phyloP scores from a whole-genome alignment of 1,140 invertebrate species.

The Papilio aristodemus region DNA sequence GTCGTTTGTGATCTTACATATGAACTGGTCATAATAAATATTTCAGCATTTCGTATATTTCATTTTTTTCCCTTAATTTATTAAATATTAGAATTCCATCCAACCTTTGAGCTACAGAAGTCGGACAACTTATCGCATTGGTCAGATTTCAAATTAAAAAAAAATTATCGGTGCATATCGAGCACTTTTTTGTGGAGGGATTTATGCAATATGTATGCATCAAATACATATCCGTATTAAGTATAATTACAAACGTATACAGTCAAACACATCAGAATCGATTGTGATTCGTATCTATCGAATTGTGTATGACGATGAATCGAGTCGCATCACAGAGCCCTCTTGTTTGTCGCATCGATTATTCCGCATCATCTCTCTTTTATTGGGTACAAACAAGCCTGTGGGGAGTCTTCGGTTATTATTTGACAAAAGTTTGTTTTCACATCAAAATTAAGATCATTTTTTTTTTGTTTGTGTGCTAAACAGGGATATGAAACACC shows the following conservation, averaged over 20 bases:
- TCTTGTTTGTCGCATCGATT: slow-evolving; percentile 77
- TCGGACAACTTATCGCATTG: background rate
- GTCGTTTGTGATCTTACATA: slow-evolving; percentile 31
- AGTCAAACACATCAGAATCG: slow-evolving; percentile 44
- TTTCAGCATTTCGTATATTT: slow-evolving; percentile 27
- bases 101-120: background rate
- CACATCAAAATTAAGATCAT: background rate
- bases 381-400: slow-evolving; percentile 68
- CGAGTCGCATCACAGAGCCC: slow-evolving; percentile 58
- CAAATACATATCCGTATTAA: background rate
- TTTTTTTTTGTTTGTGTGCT: background rate
- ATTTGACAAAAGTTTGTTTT: slow-evolving; percentile 34
- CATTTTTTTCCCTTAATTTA: slow-evolving; percentile 17
- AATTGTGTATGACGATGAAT: slow-evolving; percentile 57
- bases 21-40: slow-evolving; percentile 28
- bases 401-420: slow-evolving; percentile 30
- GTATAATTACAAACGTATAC: slow-evolving; percentile 21
- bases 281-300: slow-evolving; percentile 59
- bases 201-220: no score
- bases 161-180: no score
- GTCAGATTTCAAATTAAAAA: background rate
- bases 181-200: no score
- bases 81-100: background rate
- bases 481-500: no score
- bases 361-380: slow-evolving; percentile 72